These are phyloP conservation scores for Nemurella pictetii DNA, from an alignment of 2,888 invertebrate species.

Conservation along the genomic window DNA sequence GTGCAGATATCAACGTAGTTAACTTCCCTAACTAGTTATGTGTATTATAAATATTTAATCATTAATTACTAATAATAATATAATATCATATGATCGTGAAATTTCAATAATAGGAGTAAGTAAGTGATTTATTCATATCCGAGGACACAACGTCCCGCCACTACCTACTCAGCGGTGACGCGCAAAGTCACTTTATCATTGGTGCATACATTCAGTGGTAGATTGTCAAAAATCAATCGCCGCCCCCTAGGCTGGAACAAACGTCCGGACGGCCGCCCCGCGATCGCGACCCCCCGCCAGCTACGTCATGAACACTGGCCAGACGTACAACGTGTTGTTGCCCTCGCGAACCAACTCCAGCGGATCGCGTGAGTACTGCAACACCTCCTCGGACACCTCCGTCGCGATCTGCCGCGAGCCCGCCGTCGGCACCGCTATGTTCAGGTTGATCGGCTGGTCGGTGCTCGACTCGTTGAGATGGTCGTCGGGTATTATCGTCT, in stretches of 20 bases:
- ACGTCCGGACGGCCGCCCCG: neutral
- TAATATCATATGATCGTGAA: neutral
- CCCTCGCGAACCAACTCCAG: slow-evolving; percentile 52
- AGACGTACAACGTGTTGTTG: slow-evolving; percentile 54
- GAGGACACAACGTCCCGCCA: neutral
- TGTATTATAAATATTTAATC: neutral
- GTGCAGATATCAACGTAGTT: neutral
- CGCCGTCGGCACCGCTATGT: slow-evolving; percentile 42
- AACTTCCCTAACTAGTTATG: neutral
- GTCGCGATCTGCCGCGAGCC: slow-evolving; percentile 38
- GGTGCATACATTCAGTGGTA: neutral
- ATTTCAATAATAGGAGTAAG: neutral
- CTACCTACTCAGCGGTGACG: neutral
- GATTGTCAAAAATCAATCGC: neutral
- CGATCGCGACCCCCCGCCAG: neutral
- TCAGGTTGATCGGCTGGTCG: slow-evolving; percentile 44
- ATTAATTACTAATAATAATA: neutral
- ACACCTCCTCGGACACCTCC: slow-evolving; percentile 44
- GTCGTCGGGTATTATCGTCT: slow-evolving; percentile 44
- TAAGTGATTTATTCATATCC: too few species aligned
- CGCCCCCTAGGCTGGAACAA: neutral
- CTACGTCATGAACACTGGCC: slow-evolving; percentile 48
- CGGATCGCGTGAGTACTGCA: slow-evolving; percentile 49
- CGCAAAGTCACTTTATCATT: neutral
- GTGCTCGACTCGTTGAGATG: slow-evolving; percentile 40